Base-by-base conservation (phyloP, 2,113 vertebrate species). In the Istiophorus platypterus region DNA sequence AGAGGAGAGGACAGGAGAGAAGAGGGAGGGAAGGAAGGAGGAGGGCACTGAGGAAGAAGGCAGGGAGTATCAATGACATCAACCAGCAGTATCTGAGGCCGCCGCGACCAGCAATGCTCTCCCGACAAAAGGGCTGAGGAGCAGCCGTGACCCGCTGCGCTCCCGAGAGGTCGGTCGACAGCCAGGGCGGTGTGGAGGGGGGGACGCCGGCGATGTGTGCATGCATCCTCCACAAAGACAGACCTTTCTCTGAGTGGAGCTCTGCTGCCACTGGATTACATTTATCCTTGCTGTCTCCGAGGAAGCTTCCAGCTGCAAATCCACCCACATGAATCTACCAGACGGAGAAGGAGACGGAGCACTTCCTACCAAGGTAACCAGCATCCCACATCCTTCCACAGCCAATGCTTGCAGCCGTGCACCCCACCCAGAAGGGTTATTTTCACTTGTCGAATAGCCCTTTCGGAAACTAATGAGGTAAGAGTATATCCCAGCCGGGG, bases 61-160 rank as follows among this genome's bases (percentile, higher is more conserved):
- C 87, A 87, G 88, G 80, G 85, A 91, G 91, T 87, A 92, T 92
- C 92, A 92, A 80, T 94, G 93, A 93, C 91, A 93, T 91, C 91
- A 89, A 92, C 81, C 88, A 91, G 90, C 90, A 90, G 85, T 69
- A 83, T 91, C 92, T 91, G 87, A 92, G 83, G 89, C 88, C 89
- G 86, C 8, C 41, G 67, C 79, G 89, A 85, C 67, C 74, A 62
- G 90, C 84, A 39, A 92, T 92, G 92, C 82, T 87, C 80, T 84
- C 56, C 85, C 88, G 84, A 87, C 88, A 76, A 39, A 88, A 77
- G 81, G 87, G 89, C 78, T 82, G 90, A 90, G 83, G 81, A 84
- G 80, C 80, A 80, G 85, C 85, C 80, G 87, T 84, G 81, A 88
- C 84, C 88, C 82, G 82, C 80, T 29, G 76, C 57, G 79, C 76